Base-by-base conservation (phyloP, 2,797 vertebrate genomes). In the Phrynocephalus vlangalii region DNA sequence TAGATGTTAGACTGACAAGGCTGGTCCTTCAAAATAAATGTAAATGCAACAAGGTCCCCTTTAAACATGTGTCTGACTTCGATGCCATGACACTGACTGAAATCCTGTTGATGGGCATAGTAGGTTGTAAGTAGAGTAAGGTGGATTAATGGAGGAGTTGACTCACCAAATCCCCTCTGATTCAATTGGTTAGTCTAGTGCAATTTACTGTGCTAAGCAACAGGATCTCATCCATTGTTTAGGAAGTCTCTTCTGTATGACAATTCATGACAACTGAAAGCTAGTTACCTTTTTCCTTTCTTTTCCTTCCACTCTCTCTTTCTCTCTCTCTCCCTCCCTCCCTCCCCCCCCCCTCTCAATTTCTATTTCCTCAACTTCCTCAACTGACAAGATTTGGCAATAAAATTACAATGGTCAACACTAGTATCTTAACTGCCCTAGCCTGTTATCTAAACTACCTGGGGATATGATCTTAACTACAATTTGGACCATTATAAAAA, bases 401-500 rank as follows among this genome's bases (percentile, higher is more conserved):
- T 88, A 85, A 88, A 88, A 68, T 67, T 38, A 52, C 48, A 68
- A 68, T 85, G 78, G 78, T 85, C 78, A 85, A 76, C 83, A 88
- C 2, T 88, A 71, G 30, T 88, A 88, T 88, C 83, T 88, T 88
- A 85, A 88, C 71, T 88, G 87, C 87, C 70, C 63, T 38, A n/a
- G 60, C 38, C 56, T 68, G 78, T 85, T 88, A 88, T 88, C 83
- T 88, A 88, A 88, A 89, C 88, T 94, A 91, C 94, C 90, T 88
- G 3, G 0, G 91, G 91, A 94, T 91, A 87, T 94, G 92, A 94
- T 94, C 94, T 94, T 93, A 93, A 94, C 94, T 94, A 93, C 0
- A 91, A 67, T 71, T 93, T 92, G 91, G 91, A 90, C 91, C 88
- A 92, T 92, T 92, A 91, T 33, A 90, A 90, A 92, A 90, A 92